Conservation (phyloP, 2,888 invertebrate species). For the Ophion ellenae region DNA sequence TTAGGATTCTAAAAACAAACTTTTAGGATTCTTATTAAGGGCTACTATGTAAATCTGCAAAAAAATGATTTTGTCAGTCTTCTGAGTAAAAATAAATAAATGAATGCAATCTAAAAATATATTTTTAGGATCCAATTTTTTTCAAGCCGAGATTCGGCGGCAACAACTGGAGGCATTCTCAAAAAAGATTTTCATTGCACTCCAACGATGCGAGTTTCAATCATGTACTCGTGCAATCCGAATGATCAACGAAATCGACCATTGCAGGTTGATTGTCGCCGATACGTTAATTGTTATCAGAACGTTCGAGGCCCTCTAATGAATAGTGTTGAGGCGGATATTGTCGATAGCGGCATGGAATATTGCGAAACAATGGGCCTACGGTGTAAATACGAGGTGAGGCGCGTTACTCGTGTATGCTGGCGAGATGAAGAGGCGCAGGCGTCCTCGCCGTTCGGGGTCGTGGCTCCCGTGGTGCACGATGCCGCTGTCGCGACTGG, state of each 20-base stretch:
- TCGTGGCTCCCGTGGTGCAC: constrained; percentile 77
- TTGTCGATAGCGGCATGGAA: background rate
- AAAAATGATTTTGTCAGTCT: too few species aligned
- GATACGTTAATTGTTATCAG: background rate
- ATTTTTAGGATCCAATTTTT: background rate
- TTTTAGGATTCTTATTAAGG: too few species aligned
- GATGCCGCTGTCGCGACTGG: constrained; percentile 80
- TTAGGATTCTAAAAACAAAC: too few species aligned
- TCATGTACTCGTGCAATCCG: background rate
- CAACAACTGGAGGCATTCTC: constrained; percentile 8
- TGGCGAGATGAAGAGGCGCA: constrained; percentile 81
- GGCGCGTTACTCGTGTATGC: constrained; percentile 80
- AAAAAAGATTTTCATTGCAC: background rate
- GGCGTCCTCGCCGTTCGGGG: constrained; percentile 80
- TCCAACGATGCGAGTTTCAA: background rate
- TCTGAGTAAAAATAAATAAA: too few species aligned
- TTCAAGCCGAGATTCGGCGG: background rate
- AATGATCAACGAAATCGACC: background rate
- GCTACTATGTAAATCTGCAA: too few species aligned
- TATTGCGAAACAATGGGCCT: background rate
- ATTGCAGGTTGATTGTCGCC: background rate
- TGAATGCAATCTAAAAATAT: too few species aligned
- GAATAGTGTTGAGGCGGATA: background rate
- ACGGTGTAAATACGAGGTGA: background rate
- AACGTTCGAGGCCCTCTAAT: background rate